phyloP scores from a whole-genome alignment of 1,140 invertebrate species.

The Magallana angulata region DNA sequence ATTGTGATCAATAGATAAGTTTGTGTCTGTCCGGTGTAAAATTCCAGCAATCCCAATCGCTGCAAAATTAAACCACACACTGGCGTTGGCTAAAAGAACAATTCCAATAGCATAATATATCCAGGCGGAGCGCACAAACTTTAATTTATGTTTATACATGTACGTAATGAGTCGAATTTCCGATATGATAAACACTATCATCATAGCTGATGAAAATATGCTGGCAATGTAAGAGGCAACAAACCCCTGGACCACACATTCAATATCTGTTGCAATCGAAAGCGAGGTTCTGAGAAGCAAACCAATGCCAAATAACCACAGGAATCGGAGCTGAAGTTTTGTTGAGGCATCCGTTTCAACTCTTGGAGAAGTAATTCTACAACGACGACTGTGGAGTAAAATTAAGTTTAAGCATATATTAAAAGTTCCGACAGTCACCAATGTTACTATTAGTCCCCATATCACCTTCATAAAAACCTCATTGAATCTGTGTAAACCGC shows the following conservation, averaged over 20 bases:
- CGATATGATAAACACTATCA: background rate
- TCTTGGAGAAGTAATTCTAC: background rate
- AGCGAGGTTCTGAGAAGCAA: background rate
- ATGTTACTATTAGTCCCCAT: background rate
- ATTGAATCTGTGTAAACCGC: conserved; percentile 1
- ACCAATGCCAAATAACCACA: conserved; percentile 8
- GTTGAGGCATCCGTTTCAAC: background rate
- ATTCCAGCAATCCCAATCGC: background rate
- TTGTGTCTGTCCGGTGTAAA: background rate
- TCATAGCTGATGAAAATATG: background rate
- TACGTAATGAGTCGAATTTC: conserved; percentile 5
- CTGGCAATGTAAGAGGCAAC: background rate
- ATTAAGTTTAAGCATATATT: background rate
- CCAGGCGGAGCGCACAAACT: background rate
- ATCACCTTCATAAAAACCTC: conserved; percentile 11
- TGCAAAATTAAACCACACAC: conserved; percentile 2
- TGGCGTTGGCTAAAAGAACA: background rate
- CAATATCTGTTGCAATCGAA: background rate
- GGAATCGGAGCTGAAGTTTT: background rate
- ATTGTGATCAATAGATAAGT: background rate
- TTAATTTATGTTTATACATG: background rate
- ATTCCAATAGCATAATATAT: conserved; percentile 5
- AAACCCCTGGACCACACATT: background rate
- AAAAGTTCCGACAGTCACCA: background rate
- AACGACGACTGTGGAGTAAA: background rate